Percentiles rank a stretch among this genome's conserved stretches.
Conservation (phyloP, 2,113 vertebrate species). For the Oreotrochilus melanogaster region DNA sequence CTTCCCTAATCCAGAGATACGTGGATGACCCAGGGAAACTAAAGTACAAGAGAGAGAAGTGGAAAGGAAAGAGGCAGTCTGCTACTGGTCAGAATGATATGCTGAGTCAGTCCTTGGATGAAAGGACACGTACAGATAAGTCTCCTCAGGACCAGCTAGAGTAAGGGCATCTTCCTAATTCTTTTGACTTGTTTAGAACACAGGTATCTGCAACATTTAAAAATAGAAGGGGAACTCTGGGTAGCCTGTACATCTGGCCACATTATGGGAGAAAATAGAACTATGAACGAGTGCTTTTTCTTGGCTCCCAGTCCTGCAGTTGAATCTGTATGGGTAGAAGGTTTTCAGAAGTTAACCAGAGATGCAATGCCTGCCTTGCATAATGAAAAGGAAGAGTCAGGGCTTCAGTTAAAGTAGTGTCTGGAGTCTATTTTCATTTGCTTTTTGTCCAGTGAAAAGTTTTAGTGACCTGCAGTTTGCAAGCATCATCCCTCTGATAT, state of each 20-base stretch:
- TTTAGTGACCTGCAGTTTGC: neutral
- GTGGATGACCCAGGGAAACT: conserved; percentile 77
- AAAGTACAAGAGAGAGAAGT: conserved; percentile 85
- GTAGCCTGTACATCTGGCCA: neutral
- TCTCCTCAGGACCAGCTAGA: conserved; percentile 21
- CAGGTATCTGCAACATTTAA: neutral
- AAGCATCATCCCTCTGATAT: neutral
- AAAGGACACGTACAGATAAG: neutral
- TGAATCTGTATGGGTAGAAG: neutral
- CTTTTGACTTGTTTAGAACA: neutral
- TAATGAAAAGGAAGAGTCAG: neutral
- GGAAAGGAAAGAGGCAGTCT: conserved; percentile 82
- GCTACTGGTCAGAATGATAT: conserved; percentile 55
- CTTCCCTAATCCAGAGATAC: conserved; percentile 82
- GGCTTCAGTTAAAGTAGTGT: neutral
- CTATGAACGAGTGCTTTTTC: neutral
- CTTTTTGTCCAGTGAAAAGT: neutral
- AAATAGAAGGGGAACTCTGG: neutral
- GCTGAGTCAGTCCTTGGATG: conserved; percentile 77
- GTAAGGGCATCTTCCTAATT: conserved; percentile 64
- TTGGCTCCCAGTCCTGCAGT: neutral
- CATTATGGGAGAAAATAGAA: neutral
- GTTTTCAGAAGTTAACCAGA: conserved; percentile 1
- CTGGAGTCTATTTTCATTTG: neutral
- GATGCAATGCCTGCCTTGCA: neutral